phyloP scores from a whole-genome alignment of 2,113 vertebrate genomes.

The Corythornis vintsioides region DNA sequence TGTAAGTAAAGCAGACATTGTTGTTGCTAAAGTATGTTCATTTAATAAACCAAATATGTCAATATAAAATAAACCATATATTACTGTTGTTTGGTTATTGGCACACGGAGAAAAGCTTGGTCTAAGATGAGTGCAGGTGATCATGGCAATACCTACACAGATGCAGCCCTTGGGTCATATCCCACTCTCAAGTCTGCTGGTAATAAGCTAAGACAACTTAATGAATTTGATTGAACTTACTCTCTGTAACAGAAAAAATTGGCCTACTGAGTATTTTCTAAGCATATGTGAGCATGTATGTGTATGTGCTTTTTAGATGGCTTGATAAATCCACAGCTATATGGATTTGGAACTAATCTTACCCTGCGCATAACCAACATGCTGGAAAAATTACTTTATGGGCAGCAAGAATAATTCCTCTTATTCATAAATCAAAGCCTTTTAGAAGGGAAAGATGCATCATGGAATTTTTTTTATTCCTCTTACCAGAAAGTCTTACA shows the following conservation, averaged over 20 bases:
- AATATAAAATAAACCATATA: not conserved
- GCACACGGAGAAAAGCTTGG: not conserved
- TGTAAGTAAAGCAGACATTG: not conserved
- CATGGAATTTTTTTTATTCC: conserved; percentile 23
- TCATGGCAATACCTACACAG: not conserved
- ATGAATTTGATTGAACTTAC: conserved; percentile 18
- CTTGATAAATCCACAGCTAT: conserved; percentile 62
- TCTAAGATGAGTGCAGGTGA: not conserved
- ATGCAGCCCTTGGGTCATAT: not conserved
- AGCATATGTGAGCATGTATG: not conserved
- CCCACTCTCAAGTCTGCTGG: not conserved
- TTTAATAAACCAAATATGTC: not conserved
- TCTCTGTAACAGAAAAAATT: not conserved
- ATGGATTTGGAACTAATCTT: conserved; percentile 59
- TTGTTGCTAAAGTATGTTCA: not conserved
- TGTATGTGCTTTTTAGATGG: not conserved
- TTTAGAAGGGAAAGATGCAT: conserved; percentile 44
- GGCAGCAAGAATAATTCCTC: conserved; percentile 36
- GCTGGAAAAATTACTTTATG: conserved; percentile 53
- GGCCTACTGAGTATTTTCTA: not conserved
- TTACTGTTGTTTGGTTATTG: not conserved
- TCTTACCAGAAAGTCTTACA: conserved; percentile 34
- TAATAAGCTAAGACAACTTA: not conserved
- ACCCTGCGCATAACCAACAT: conserved; percentile 19
- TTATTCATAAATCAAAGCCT: conserved; percentile 55